Evolutionary conservation across 2,113 vertebrate species (phyloP), one percentile per base, ranked within the genome.

Genomic region (Limanda limanda): DNA sequence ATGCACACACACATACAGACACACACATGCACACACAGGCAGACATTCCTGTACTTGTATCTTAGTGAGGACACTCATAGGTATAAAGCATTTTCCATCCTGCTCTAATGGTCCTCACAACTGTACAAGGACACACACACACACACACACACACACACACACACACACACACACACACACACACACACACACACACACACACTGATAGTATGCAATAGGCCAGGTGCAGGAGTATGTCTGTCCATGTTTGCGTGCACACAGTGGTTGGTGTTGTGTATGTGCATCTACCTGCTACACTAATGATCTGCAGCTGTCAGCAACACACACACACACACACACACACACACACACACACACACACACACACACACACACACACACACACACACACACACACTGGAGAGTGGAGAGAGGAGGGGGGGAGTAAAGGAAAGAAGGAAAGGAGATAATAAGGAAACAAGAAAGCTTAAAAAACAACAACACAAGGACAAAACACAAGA

Each of bases 291-390:
- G 86, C 79, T 73, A 79, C 76, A 78, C 80, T 88, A 88, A 90
- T 86, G 86, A 90, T 86, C 71, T 88, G 76, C 86, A 90, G 81
- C 88, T 88, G 86, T 88, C 76, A 81, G 76, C 66, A 58, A 57
- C 57, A 81, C 21, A 52, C 52, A 59, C 23, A 40, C 35, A 15
- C 24, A 68, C 58, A 69, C 11, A 72, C n/a, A 74, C 25, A 67
- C 57, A 57, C 37, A 59, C 0, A 15, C 42, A 68, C 58, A 69
- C 11, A 72, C n/a, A 74, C 25, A 67, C 57, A 57, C 37, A 59
- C 0, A 61, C 47, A 76, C 35, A 68, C 42, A 62, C 24, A 58
- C 52, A 56, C n/a, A 56, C 21, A 56, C 8, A 56, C n/a, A 54
- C 52, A 51, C 3, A 25, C 1, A 51, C 31, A 31, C 31, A n/a